Percentiles rank a stretch among this genome's conserved stretches.
Evolutionary conservation across 2,888 invertebrate genomes (phyloP).

Genomic region (Coelogynopora nodosa): DNA sequence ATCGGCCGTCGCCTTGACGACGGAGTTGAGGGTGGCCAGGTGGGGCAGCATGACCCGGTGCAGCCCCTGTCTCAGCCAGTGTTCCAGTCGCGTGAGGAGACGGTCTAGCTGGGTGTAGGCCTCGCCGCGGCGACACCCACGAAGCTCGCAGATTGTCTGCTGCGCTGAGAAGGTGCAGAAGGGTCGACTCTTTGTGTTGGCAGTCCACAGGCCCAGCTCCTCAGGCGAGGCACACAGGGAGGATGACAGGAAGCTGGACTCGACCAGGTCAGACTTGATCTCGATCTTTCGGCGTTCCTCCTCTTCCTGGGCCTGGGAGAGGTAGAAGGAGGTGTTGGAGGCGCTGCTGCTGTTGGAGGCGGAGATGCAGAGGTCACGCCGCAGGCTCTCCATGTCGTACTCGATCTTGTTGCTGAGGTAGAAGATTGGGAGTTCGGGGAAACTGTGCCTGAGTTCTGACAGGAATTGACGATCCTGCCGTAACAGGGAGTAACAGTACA

Average conservation of each 20-base stretch:
- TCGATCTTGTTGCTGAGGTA: slow-evolving; percentile 4
- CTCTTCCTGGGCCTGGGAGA: background rate
- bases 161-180: background rate
- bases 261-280: background rate
- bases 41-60: background rate
- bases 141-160: background rate
- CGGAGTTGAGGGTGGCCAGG: background rate
- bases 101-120: background rate
- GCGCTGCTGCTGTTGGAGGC: background rate
- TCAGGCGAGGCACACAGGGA: background rate
- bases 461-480: background rate
- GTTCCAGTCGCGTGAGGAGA: background rate
- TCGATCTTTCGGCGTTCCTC: background rate
- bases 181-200: too few relatives aligned
- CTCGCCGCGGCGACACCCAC: background rate
- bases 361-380: background rate
- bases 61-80: background rate
- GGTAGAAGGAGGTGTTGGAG: background rate
- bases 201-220: background rate
- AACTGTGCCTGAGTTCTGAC: background rate
- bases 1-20: background rate
- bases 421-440: background rate
- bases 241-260: background rate
- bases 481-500: background rate
- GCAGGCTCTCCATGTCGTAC: background rate